phyloP scores from a whole-genome alignment of 1,140 invertebrate species.

The Drosophila jambulina region DNA sequence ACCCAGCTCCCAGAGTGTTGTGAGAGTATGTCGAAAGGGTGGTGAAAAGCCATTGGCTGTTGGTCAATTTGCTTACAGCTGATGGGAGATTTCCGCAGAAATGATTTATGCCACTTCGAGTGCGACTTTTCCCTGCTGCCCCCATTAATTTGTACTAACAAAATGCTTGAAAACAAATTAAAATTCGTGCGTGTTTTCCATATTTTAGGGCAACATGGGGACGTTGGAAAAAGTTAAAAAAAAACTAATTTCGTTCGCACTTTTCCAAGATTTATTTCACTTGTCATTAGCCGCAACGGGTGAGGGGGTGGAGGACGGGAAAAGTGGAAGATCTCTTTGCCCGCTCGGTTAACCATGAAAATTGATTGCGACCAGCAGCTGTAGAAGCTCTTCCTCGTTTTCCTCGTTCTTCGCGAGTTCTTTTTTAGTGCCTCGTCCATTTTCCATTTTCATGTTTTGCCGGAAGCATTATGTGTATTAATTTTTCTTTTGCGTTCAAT shows the following conservation, averaged over 20 bases:
- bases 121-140: constrained; percentile 28
- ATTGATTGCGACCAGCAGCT: constrained; percentile 78
- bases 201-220: constrained; percentile 34
- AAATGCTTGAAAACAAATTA: constrained; percentile 58
- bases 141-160: constrained; percentile 59
- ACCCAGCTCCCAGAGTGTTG: too few species aligned
- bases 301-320: not conserved
- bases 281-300: constrained; percentile 61
- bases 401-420: constrained; percentile 1
- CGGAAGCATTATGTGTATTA: constrained; percentile 75
- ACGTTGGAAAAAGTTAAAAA: constrained; percentile 8
- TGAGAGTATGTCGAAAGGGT: not conserved
- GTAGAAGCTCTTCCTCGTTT: constrained; percentile 33
- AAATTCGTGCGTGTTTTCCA: constrained; percentile 68
- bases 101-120: constrained; percentile 57
- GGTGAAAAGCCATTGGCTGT: not conserved
- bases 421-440: constrained; percentile 26
- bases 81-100: constrained; percentile 28
- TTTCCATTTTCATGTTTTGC: constrained; percentile 58
- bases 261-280: constrained; percentile 70
- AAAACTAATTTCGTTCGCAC: constrained; percentile 51
- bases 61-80: constrained; percentile 34
- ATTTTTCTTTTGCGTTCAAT: constrained; percentile 66
- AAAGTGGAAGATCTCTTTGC: constrained; percentile 23
- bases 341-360: constrained; percentile 78